Evolutionary conservation across 2,888 invertebrate genomes (phyloP), one percentile per base, ranked within the genome.

Genomic region (Lissonota sp.): DNA sequence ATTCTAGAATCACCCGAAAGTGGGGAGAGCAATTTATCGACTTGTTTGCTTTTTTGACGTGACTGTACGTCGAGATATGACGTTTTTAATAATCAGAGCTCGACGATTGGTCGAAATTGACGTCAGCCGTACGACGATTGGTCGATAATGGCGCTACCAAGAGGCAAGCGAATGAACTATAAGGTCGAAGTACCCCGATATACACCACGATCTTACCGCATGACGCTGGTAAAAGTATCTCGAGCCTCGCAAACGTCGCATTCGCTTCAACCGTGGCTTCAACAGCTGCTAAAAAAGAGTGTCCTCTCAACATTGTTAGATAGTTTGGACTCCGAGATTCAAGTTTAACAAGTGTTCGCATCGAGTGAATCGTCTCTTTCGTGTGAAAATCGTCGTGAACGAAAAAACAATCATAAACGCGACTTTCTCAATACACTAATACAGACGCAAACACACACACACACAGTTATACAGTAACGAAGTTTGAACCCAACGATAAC

Each of bases 61-160:
- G 7, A 6, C 26, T 46, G 7, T 40, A 16, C 53, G 14, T 14
- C 53, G 6, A 12, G 6, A 12, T 12, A 53, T 6, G 14, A 44
- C 44, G 16, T 53, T 53, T 16, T 53, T 12, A 6, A 14, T 12
- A 14, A 49, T 6, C 40, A 57, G 14, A 26, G 37, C 70, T 71
- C 84, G 70, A 6, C 46, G 67, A 88, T 89, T 89, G 85, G 89
- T 10, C 37, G 14, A 0, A 16, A 42, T 6, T 86, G 87, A 78
- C 76, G 64, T 81, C 86, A 88, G 12, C 1, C 1, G 0, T 3
- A 0, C 16, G 12, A 5, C 10, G 66, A 89, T 89, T 89, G 85
- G 89, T 37, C 49, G 8, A 51, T 6, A 46, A 51, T 88, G 89
- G 80, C 87, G 88, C 73, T 4, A 3, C 26, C 26, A 26, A 26